These are phyloP conservation scores for Tretioscincus oriximinensis DNA, from an alignment of 2,113 vertebrate genomes.

Conservation along the genomic window DNA sequence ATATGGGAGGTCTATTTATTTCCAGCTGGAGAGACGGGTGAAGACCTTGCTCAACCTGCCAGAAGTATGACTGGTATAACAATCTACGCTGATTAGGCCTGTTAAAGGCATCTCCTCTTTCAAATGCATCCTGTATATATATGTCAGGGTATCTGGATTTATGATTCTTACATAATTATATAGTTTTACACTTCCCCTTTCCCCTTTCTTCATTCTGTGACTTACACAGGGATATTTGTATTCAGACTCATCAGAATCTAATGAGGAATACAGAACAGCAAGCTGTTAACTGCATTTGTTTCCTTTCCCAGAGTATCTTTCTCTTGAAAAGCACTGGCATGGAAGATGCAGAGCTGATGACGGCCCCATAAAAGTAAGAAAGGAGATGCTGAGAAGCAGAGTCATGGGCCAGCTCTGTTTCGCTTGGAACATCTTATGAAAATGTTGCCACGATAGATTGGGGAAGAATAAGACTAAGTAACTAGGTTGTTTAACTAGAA, in stretches of 20 bases:
- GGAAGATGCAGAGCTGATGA: neutral
- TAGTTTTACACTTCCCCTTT: neutral
- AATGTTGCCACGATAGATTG: neutral
- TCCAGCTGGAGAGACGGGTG: constrained; percentile 23
- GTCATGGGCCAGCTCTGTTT: neutral
- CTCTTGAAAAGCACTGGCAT: neutral
- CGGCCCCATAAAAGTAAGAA: neutral
- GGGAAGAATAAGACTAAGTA: neutral
- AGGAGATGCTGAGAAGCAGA: too few species aligned
- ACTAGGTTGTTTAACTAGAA: too few species aligned
- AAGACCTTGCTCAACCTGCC: constrained; percentile 27
- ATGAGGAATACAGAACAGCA: neutral
- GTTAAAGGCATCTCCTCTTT: constrained; percentile 27
- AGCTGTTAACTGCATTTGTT: neutral
- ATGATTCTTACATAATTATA: constrained; percentile 6
- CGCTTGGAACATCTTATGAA: neutral
- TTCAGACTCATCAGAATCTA: neutral
- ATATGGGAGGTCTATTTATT: constrained; percentile 48
- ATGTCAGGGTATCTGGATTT: neutral
- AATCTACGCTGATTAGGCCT: constrained; percentile 7
- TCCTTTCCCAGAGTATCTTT: neutral
- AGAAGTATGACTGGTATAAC: constrained; percentile 30
- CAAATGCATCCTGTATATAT: neutral
- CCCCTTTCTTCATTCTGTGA: constrained; percentile 22
- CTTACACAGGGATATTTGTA: neutral